phyloP scores from a whole-genome alignment of 2,113 vertebrate species.

The Poicephalus gulielmi region DNA sequence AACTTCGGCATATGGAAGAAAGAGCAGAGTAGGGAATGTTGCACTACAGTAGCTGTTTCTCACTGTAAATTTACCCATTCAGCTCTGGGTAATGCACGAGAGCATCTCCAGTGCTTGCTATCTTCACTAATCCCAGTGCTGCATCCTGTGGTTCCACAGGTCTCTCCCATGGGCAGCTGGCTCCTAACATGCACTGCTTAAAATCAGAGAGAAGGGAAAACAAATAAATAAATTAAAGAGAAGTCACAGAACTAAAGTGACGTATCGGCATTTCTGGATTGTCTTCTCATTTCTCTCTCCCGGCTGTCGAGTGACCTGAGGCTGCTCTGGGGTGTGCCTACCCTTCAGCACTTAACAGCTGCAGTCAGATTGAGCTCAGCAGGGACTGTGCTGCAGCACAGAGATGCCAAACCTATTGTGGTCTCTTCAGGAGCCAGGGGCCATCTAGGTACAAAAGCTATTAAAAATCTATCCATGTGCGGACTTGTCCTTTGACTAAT shows the following conservation, averaged over 20 bases:
- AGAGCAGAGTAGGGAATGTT: background rate
- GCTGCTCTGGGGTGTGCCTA: rapidly evolving
- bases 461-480: background rate
- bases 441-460: background rate
- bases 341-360: background rate
- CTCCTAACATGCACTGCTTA: rapidly evolving
- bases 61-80: rapidly evolving
- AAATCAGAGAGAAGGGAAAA: background rate
- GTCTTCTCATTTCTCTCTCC: background rate
- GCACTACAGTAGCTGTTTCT: background rate
- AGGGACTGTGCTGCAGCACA: background rate
- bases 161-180: background rate
- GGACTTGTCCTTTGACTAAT: background rate
- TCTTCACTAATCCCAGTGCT: rapidly evolving
- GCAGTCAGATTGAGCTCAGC: background rate
- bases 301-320: rapidly evolving
- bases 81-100: background rate
- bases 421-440: background rate
- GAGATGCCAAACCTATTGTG: background rate
- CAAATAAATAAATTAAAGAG: background rate
- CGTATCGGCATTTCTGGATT: background rate
- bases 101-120: background rate
- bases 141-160: background rate
- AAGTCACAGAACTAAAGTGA: background rate
- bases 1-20: background rate